Conservation (phyloP, 2,113 vertebrate genomes). For the Ellobius talpinus region DNA sequence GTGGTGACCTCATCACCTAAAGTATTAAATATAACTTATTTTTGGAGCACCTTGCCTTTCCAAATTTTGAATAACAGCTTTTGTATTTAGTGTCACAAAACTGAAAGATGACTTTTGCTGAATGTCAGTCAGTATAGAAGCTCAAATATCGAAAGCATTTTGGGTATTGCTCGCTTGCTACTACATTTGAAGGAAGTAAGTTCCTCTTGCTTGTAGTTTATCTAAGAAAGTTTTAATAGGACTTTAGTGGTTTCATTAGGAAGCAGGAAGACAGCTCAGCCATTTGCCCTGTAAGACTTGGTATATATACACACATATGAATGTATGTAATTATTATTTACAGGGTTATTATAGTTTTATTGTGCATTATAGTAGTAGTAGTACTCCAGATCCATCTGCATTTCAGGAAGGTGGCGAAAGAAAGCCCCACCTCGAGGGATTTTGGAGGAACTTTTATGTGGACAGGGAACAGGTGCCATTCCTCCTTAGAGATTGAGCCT, state of each 20-base stretch:
- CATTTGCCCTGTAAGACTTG: background rate
- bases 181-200: conserved; percentile 16
- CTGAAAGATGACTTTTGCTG: background rate
- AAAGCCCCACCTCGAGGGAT: background rate
- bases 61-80: conserved; percentile 6
- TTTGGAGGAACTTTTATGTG: background rate
- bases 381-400: background rate
- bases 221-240: conserved; percentile 20
- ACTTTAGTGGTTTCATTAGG: conserved; percentile 36
- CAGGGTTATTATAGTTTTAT: background rate
- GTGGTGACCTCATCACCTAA: background rate
- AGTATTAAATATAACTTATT: conserved; percentile 41
- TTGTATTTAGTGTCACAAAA: conserved; percentile 50
- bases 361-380: background rate
- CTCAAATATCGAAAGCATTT: background rate
- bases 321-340: background rate
- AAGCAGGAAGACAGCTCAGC: background rate
- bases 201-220: background rate
- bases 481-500: background rate
- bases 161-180: background rate
- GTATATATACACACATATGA: background rate
- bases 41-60: conserved; percentile 8
- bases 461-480: background rate
- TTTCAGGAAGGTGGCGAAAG: background rate
- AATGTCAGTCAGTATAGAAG: background rate